Evolutionary conservation across 2,888 invertebrate genomes (phyloP), one percentile per base, ranked within the genome.

Genomic region (Idaea biselata): DNA sequence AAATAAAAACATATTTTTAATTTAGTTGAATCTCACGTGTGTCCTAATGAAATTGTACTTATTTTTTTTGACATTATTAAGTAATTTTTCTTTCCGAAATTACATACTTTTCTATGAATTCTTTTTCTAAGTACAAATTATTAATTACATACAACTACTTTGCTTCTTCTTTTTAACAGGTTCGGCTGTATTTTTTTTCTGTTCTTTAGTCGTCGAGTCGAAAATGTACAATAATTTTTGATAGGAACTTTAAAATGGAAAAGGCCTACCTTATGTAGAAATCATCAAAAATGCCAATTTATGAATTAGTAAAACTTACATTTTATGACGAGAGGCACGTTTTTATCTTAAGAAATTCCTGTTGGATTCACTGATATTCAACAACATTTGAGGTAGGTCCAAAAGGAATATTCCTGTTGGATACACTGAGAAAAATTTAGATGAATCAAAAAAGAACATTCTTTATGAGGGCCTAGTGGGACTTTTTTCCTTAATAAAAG

Each of bases 141-240:
- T n/a, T n/a, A n/a, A 44, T 44, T 11, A 14, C 44, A 3, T 44
- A 44, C 7, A 44, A 44, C 44, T 8, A 44, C 44, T 44, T 44
- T 44, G 3, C 44, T 44, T 44, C 25, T 25, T 25, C 25, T 25
- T 25, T 25, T 25, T 25, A 25, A 25, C 25, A 3, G 25, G 5
- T 25, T 25, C 25, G 5, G 3, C 25, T 25, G 5, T 25, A 25
- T 5, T 25, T 25, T 8, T 44, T 44, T 44, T 44, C 44, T 44
- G 44, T 44, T 7, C 44, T 44, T 44, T 44, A 44, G 44, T 61
- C 61, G n/a, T 44, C 11, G 8, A 44, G 44, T 61, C 61, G n/a
- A 58, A 58, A 63, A 59, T 55, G 58, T 70, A 69, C 70, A 75
- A 77, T 78, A 76, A 77, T 75, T 75, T 78, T 75, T 75, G 60